Evolutionary conservation across 1,140 invertebrate genomes (phyloP).

Genomic region (Leptinotarsa lineolata): DNA sequence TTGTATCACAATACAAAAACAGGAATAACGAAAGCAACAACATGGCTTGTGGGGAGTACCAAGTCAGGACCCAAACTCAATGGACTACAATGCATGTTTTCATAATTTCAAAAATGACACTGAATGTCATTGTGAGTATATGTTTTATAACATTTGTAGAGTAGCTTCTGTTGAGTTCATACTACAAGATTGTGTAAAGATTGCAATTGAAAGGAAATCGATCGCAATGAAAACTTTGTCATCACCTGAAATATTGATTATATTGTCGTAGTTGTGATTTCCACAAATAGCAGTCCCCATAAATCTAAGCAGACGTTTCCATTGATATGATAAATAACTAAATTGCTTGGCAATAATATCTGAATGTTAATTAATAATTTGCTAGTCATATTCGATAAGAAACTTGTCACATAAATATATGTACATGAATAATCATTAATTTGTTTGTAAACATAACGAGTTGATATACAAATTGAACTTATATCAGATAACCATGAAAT

Average conservation of each 20-base stretch:
- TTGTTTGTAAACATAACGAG: conserved; percentile 14
- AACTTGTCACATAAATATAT: conserved; percentile 10
- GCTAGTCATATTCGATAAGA: neutral
- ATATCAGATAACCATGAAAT: neutral
- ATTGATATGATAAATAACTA: conserved; percentile 13
- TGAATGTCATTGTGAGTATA: no score
- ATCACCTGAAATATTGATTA: conserved; percentile 8
- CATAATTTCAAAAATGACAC: no score
- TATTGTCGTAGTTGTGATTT: neutral
- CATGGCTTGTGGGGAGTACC: no score
- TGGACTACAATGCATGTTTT: no score
- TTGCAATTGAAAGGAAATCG: no score
- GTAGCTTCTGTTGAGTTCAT: no score
- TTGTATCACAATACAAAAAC: no score
- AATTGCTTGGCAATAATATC: conserved; percentile 7
- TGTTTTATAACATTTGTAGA: no score
- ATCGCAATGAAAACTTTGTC: no score
- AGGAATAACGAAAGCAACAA: no score
- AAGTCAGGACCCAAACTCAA: no score
- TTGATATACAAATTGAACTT: neutral
- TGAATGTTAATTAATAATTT: conserved; percentile 17
- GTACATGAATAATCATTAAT: neutral
- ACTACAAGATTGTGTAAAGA: no score
- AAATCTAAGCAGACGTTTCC: conserved; percentile 7
- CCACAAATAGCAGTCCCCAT: neutral